Evolutionary conservation across 2,888 invertebrate species (phyloP), one percentile per base, ranked within the genome.

Genomic region (Zootermopsis nevadensis): DNA sequence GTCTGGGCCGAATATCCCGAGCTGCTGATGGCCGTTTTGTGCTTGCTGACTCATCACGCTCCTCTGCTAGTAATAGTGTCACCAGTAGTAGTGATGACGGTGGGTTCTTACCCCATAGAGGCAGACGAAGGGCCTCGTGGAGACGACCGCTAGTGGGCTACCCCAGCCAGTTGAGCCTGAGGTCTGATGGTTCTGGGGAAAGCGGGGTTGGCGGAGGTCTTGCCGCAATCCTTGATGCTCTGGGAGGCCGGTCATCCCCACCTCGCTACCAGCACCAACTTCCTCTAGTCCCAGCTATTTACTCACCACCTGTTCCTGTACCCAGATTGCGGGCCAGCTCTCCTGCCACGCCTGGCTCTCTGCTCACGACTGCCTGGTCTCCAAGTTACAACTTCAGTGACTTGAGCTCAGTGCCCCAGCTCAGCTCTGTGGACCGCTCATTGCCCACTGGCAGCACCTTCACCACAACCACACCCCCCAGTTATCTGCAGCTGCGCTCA

Each of bases 341-440:
- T 4, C 84, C 85, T 22, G 83, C 83, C 74, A 77, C 80, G 7
- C 76, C 82, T 31, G 82, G 82, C 31, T 77, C 72, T 38, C 55
- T 76, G 48, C 60, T 83, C 1, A 83, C 84, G 48, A 76, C 84
- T 6, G 94, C 95, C 83, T 94, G 94, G 92, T 93, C 94, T 30
- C 93, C 94, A 60, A 86, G 87, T 82, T 91, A 94, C 85, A 95
- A 96, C 90, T 95, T 95, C 87, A 96, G 95, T 88, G 97, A 97
- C 90, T 92, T 97, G 87, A 97, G 97, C 90, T 96, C 96, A 72
- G 97, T 97, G 84, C 93, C 94, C 77, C 94, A 94, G 87, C 94
- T 95, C 74, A 95, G 95, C 31, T 95, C 93, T 15, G 96, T 95
- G n/a, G 89, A 88, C 87, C 93, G 95, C 81, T 96, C 96, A 0